A percentile compares a stretch with the other conserved stretches of the same genome.
These are phyloP conservation scores for Lycophotia porphyrea DNA, from an alignment of 2,888 invertebrate species.

Conservation along the genomic window DNA sequence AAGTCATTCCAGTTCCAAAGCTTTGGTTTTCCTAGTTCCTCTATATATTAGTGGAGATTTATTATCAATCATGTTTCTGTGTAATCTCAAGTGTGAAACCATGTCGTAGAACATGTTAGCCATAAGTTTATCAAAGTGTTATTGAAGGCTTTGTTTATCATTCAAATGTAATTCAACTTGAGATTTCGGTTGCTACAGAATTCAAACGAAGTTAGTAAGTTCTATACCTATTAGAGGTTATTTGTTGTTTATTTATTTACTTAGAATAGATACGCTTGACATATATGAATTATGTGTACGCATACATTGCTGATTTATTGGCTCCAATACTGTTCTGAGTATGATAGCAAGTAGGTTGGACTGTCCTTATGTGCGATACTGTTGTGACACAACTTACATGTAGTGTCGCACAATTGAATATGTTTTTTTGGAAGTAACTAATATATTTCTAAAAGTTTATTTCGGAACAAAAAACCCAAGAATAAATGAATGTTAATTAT, in stretches of 20 bases:
- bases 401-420: too few species aligned
- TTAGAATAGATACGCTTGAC: background rate
- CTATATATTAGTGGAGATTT: constrained; percentile 31
- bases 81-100: constrained; percentile 1
- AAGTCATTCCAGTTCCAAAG: background rate
- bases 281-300: too few species aligned
- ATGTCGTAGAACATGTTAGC: background rate
- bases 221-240: background rate
- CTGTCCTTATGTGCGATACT: background rate
- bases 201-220: too few species aligned
- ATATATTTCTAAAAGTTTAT: too few species aligned
- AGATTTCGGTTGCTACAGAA: background rate
- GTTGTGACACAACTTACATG: background rate
- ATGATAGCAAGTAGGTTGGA: background rate
- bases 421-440: background rate
- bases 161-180: background rate
- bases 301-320: background rate
- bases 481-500: too few species aligned
- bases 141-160: background rate
- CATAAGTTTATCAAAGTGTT: background rate
- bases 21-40: constrained; percentile 31
- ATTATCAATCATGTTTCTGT: constrained; percentile 37
- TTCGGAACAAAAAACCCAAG: too few species aligned
- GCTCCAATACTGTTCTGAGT: background rate
- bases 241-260: background rate